Conservation (phyloP, 2,797 vertebrate genomes). For the Ataeniobius toweri region DNA sequence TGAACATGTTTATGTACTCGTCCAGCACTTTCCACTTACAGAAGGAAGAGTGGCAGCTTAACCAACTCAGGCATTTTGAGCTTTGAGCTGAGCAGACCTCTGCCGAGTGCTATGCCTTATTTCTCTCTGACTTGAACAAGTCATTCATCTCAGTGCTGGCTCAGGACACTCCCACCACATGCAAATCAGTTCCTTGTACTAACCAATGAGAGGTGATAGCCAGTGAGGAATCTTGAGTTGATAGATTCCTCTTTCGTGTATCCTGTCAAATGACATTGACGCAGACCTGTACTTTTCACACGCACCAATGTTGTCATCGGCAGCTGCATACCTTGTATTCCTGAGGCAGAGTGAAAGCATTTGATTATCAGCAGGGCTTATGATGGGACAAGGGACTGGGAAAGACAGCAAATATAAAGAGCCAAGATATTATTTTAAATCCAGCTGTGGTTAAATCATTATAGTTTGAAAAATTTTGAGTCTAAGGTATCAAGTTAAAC, state of each 20-base stretch:
- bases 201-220: conserved; percentile 73
- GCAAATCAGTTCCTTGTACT: conserved; percentile 66
- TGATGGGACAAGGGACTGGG: conserved; percentile 37
- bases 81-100: conserved; percentile 67
- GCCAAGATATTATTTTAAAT: conserved; percentile 64
- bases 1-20: conserved; percentile 79
- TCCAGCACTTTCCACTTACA: conserved; percentile 68
- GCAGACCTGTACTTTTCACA: conserved; percentile 37
- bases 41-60: conserved; percentile 57
- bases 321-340: conserved; percentile 46
- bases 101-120: conserved; percentile 70
- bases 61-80: conserved; percentile 75
- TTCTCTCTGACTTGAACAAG: conserved; percentile 77
- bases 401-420: conserved; percentile 51
- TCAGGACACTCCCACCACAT: conserved; percentile 80
- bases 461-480: not conserved
- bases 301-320: conserved; percentile 40
- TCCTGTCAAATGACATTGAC: conserved; percentile 12
- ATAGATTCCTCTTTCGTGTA: conserved; percentile 51
- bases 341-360: conserved; percentile 34
- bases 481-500: conserved; percentile 12
- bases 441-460: conserved; percentile 53
- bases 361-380: conserved; percentile 40
- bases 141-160: conserved; percentile 77
- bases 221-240: conserved; percentile 45